Evolutionary conservation across 2,888 invertebrate species (phyloP).

Genomic region (Macaria notata): DNA sequence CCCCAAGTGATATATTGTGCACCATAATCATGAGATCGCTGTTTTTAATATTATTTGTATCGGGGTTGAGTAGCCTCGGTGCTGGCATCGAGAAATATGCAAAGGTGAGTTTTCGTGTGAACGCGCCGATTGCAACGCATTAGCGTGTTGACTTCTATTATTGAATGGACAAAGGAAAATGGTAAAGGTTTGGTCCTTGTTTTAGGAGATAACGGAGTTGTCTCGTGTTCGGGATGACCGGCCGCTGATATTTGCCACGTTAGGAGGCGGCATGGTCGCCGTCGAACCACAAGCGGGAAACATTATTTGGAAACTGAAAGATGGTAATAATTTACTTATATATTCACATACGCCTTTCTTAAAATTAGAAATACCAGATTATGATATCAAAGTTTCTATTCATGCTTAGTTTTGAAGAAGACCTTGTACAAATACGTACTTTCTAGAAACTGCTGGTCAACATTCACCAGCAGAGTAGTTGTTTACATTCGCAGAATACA

Average conservation of each 20-base stretch:
- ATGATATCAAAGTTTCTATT: too few relatives aligned
- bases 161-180: neutral
- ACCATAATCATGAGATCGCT: constrained; percentile 55
- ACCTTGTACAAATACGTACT: too few relatives aligned
- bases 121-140: constrained; percentile 44
- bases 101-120: constrained; percentile 59
- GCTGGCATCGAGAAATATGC: constrained; percentile 58
- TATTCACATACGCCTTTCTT: too few relatives aligned
- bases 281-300: constrained; percentile 92
- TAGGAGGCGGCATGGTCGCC: constrained; percentile 96
- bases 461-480: too few relatives aligned
- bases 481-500: too few relatives aligned
- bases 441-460: too few relatives aligned
- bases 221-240: constrained; percentile 86
- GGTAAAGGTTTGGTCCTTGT: constrained; percentile 36
- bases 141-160: constrained; percentile 9
- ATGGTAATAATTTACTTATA: constrained; percentile 82
- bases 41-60: constrained; percentile 55
- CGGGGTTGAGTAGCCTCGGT: constrained; percentile 57
- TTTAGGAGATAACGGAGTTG: constrained; percentile 84
- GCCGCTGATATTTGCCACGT: constrained; percentile 93
- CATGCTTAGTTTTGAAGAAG: too few relatives aligned
- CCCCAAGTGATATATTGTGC: constrained; percentile 21
- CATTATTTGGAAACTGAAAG: constrained; percentile 94
- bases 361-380: too few relatives aligned